Conservation (phyloP, 2,797 vertebrate genomes). For the Pteronotus mesoamericanus region DNA sequence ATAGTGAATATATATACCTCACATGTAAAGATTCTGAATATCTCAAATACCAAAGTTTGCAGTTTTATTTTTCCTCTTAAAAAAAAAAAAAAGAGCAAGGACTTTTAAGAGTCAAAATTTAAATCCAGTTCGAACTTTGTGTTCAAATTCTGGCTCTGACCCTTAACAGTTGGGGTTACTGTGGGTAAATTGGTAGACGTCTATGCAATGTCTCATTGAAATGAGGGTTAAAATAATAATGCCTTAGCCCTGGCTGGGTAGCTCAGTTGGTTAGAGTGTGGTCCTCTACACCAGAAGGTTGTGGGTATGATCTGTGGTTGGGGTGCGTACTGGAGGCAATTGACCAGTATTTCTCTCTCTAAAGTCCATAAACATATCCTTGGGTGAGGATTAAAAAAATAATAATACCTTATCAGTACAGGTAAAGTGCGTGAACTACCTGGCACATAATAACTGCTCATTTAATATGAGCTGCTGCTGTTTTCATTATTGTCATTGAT, state of each 20-base stretch:
- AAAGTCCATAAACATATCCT: no score
- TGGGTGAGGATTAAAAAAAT: no score
- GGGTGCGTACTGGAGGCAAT: no score
- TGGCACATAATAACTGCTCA: neutral
- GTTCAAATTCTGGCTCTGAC: neutral
- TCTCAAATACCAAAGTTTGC: conserved; percentile 47
- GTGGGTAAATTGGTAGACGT: neutral
- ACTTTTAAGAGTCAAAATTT: neutral
- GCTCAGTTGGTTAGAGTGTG: no score
- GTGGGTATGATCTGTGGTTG: no score
- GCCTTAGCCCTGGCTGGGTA: neutral
- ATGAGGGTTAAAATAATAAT: neutral
- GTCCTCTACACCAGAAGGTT: no score
- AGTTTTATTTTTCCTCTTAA: conserved; percentile 5
- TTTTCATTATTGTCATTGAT: neutral
- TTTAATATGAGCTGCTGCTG: neutral
- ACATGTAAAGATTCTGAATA: neutral
- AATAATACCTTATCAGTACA: neutral
- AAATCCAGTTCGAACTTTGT: neutral
- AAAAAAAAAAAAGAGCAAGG: no score
- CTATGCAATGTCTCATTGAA: neutral
- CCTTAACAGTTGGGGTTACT: neutral
- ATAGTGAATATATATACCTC: neutral
- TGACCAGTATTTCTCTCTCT: no score
- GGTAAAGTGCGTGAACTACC: neutral